Conservation (phyloP, 2,113 vertebrate species). For the Todiramphus chloris region DNA sequence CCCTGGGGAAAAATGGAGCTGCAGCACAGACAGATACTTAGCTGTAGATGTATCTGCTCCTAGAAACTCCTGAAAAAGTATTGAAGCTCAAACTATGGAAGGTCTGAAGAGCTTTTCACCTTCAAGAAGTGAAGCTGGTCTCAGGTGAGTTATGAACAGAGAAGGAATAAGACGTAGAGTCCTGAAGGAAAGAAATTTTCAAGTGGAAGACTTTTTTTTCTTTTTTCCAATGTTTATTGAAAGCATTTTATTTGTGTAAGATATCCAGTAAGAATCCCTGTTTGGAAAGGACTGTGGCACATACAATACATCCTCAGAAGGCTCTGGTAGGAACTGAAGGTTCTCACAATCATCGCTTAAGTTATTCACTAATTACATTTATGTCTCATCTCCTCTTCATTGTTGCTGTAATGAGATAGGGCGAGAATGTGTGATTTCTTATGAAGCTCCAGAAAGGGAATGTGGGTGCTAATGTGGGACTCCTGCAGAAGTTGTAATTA, state of each 20-base stretch:
- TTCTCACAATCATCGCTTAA: neutral
- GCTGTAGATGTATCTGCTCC: neutral
- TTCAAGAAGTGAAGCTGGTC: neutral
- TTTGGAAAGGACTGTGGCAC: neutral
- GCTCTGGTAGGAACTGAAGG: neutral
- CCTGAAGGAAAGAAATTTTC: neutral
- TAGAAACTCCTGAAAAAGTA: neutral
- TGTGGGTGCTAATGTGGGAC: neutral
- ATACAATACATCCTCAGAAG: neutral
- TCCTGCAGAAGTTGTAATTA: neutral
- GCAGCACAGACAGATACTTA: neutral
- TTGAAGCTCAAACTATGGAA: neutral
- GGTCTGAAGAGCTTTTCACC: neutral
- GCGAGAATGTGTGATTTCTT: neutral
- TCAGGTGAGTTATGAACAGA: neutral
- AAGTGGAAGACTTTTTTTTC: neutral
- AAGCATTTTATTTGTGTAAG: neutral
- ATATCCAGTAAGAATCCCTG: neutral
- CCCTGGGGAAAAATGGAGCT: neutral
- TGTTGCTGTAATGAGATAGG: neutral
- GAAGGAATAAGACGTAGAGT: neutral
- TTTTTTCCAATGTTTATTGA: neutral
- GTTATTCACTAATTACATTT: neutral
- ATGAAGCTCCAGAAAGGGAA: neutral
- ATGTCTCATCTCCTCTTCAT: neutral